Conservation (phyloP, 2,888 invertebrate species). For the Pandemis heparana region DNA sequence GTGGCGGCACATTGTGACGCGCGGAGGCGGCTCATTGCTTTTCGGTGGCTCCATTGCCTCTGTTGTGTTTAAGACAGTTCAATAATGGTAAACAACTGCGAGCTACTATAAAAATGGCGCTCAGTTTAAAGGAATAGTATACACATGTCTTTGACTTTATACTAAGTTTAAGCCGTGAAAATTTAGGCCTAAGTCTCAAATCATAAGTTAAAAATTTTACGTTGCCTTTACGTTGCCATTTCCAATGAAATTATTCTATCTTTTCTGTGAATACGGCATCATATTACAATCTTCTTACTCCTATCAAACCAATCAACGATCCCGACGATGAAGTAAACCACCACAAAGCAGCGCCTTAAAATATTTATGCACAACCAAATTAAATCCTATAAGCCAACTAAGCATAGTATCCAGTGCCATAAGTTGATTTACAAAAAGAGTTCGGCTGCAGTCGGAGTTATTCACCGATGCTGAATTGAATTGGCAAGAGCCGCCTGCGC, state of each 20-base stretch:
- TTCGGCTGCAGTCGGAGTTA: conserved; percentile 60
- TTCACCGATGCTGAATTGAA: conserved; percentile 66
- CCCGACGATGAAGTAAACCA: too few relatives aligned
- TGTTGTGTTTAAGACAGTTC: conserved; percentile 62
- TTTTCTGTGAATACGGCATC: too few relatives aligned
- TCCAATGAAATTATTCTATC: too few relatives aligned
- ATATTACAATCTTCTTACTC: neutral
- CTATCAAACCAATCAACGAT: neutral
- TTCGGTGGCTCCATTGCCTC: conserved; percentile 68
- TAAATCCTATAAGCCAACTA: conserved; percentile 19
- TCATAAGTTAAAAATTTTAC: too few relatives aligned
- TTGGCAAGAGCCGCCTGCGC: conserved; percentile 60
- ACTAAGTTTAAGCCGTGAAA: too few relatives aligned
- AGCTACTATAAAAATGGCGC: conserved; percentile 12
- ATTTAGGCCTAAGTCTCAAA: too few relatives aligned
- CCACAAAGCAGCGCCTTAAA: neutral
- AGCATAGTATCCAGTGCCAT: conserved; percentile 26
- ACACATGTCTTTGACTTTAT: too few relatives aligned
- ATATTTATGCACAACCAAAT: conserved; percentile 12
- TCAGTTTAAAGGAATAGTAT: neutral
- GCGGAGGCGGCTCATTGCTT: conserved; percentile 74
- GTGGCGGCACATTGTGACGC: conserved; percentile 72
- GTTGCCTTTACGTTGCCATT: too few relatives aligned
- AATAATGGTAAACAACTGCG: conserved; percentile 39
- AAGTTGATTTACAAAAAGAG: conserved; percentile 52